These are phyloP conservation scores for Dicentrarchus labrax DNA, from an alignment of 2,113 vertebrate genomes.

Conservation along the genomic window DNA sequence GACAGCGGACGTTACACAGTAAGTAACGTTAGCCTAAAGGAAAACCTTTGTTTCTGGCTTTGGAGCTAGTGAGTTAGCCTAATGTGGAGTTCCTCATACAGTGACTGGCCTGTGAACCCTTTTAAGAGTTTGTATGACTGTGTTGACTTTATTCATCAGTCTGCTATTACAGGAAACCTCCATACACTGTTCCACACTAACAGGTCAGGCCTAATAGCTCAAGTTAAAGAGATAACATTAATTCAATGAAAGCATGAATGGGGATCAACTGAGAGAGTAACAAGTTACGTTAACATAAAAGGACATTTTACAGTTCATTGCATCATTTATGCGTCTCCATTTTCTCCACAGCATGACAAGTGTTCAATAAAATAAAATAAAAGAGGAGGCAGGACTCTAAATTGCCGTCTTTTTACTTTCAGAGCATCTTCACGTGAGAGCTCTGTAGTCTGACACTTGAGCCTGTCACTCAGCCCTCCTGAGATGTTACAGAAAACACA, in stretches of 20 bases:
- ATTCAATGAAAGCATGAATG: not conserved
- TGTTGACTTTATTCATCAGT: not conserved
- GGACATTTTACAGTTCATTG: not conserved
- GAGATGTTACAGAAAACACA: slow-evolving; percentile 21
- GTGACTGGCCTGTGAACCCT: not conserved
- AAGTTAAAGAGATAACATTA: not conserved
- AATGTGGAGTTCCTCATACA: not conserved
- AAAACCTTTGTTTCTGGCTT: not conserved
- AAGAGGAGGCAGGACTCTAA: not conserved
- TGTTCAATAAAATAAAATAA: not conserved
- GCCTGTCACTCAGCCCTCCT: slow-evolving; percentile 15
- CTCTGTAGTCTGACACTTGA: slow-evolving; percentile 12
- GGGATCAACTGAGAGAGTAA: not conserved
- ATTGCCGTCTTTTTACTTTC: slow-evolving; percentile 7
- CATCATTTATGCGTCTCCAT: not conserved
- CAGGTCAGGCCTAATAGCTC: not conserved
- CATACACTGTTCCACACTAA: not conserved
- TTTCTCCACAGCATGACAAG: slow-evolving; percentile 8
- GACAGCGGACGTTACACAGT: not conserved
- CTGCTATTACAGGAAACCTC: not conserved
- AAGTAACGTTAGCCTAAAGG: too few relatives aligned
- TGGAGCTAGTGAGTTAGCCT: too few relatives aligned
- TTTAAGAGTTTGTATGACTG: not conserved
- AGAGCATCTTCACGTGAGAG: not conserved
- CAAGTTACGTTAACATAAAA: too few relatives aligned